phyloP scores from a whole-genome alignment of 2,888 invertebrate species.

The Oxytorus armatus region DNA sequence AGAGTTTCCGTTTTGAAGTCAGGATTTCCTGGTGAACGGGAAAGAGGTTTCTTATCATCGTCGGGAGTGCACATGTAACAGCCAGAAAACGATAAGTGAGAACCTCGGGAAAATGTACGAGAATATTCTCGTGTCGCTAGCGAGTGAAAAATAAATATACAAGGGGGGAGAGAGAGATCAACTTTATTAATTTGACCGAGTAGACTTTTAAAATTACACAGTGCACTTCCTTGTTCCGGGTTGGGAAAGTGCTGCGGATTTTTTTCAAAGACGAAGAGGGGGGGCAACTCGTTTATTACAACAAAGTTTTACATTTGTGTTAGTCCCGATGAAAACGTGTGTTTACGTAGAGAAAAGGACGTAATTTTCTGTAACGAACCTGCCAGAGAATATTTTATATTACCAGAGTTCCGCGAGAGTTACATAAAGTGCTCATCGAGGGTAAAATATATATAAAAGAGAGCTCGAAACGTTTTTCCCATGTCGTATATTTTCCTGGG shows the following conservation, averaged over 20 bases:
- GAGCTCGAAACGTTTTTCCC: constrained; percentile 31
- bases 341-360: constrained; percentile 38
- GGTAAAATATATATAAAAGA: constrained; percentile 23
- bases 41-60: constrained; percentile 41
- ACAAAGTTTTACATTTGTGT: constrained; percentile 18
- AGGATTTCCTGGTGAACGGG: constrained; percentile 58
- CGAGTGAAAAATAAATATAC: constrained; percentile 23
- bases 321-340: constrained; percentile 27
- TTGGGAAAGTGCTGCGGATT: constrained; percentile 45
- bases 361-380: constrained; percentile 48
- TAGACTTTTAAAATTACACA: constrained; percentile 39
- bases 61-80: background rate
- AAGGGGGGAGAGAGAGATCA: background rate
- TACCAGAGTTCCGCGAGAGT: constrained; percentile 17
- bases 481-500: constrained; percentile 19
- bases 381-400: constrained; percentile 17
- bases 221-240: constrained; percentile 62
- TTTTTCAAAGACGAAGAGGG: background rate
- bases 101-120: constrained; percentile 19
- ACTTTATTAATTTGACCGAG: constrained; percentile 53
- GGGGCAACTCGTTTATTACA: constrained; percentile 38
- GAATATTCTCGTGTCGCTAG: constrained; percentile 11
- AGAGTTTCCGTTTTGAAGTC: constrained; percentile 41
- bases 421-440: constrained; percentile 58
- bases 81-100: constrained; percentile 50